Evolutionary conservation across 1,140 invertebrate genomes (phyloP), one percentile per base, ranked within the genome.

Genomic region (Eueides isabella): DNA sequence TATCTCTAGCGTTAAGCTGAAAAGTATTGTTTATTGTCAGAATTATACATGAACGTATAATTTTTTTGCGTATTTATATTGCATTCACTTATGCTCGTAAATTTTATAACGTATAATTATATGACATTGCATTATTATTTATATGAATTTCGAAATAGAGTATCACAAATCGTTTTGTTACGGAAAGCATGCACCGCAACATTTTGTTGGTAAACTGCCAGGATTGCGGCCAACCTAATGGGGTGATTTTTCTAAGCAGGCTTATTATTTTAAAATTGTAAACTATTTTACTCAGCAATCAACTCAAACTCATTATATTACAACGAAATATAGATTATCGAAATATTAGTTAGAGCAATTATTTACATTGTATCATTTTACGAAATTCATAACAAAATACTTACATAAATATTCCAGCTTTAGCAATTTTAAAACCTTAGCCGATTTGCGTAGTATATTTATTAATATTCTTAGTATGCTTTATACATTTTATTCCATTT

Each of bases 231-330:
- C 29, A 68, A 33, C 48, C 61, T 75, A 77, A 77, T 78, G 71
- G 76, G 64, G 72, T 78, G 71, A 80, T 73, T 80, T 80, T 78
- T 78, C 78, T 77, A 80, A 80, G 71, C 70, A 75, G 62, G n/a
- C 69, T 63, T 74, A 80, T 75, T 76, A 71, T 76, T 72, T 71
- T 71, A 62, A 62, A 75, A 70, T 67, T 61, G 44, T 29, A 41
- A n/a, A 61, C 9, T 69, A 31, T 26, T 55, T 55, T 55, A 26
- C 23, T 12, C 19, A 55, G 12, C 19, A 23, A 7, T 23, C 2
- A 48, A 48, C n/a, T 19, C 41, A 9, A 48, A 48, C 5, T 41
- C 14, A 19, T 48, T 23, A 5, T 7, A 48, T 7, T 48, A 19
- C 0, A 19, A 2, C 41, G 7, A 19, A 19, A 2, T 44, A 9